Evolutionary conservation across 2,797 vertebrate genomes (phyloP).

Genomic region (Labeo calbasu): DNA sequence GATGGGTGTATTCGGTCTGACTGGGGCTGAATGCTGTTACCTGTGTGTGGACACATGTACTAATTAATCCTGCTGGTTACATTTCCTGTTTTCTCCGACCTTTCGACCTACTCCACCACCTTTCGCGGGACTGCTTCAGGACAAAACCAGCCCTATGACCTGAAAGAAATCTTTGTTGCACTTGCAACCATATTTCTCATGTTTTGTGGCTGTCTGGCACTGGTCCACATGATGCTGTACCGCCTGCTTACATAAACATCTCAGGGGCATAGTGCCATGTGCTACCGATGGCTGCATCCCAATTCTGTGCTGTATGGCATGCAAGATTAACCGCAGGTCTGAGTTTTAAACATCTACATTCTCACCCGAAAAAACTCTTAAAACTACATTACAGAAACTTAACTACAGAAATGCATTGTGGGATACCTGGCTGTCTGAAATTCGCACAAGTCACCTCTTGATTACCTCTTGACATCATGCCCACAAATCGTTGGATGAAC

Average conservation of each 20-base stretch:
- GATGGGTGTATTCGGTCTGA: not conserved
- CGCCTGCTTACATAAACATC: constrained; percentile 13
- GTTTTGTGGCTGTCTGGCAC: constrained; percentile 45
- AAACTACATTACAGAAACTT: no score
- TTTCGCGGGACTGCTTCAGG: not conserved
- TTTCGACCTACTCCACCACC: not conserved
- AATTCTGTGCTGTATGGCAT: not conserved
- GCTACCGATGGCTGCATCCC: constrained; percentile 15
- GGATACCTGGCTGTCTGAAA: no score
- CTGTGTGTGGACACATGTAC: constrained; percentile 17
- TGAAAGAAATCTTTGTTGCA: constrained; percentile 5
- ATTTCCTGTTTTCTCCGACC: constrained; percentile 16
- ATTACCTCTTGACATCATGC: no score
- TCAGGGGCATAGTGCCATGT: constrained; percentile 25
- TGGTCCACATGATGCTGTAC: constrained; percentile 42
- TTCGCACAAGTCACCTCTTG: no score
- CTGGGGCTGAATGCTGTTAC: no score
- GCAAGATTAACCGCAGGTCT: not conserved
- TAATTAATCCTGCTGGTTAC: not conserved
- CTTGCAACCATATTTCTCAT: constrained; percentile 23
- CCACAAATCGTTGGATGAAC: no score
- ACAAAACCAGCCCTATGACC: constrained; percentile 36
- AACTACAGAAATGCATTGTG: no score
- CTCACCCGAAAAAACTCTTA: no score
- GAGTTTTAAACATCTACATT: no score